A percentile compares a stretch with the other conserved stretches of the same genome.
Evolutionary conservation across 2,113 vertebrate species (phyloP).

Genomic region (Peromyscus maniculatus): DNA sequence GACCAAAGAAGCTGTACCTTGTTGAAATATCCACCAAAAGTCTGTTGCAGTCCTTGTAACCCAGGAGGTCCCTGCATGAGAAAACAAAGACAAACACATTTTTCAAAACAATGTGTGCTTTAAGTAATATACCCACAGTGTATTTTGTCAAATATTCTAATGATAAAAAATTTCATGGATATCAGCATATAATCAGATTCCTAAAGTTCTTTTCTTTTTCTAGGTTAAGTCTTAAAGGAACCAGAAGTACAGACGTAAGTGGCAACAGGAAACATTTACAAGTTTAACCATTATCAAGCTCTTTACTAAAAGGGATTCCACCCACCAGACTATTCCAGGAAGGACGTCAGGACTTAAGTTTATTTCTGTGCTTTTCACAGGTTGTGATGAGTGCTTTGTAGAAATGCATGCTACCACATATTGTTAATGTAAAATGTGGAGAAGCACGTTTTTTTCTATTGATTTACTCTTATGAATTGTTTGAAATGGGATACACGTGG

Average conservation of each 20-base stretch:
- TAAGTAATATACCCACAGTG: background rate
- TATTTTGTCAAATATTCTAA: conserved; percentile 38
- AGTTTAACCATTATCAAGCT: conserved; percentile 14
- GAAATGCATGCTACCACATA: background rate
- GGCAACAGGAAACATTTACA: background rate
- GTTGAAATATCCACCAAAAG: conserved; percentile 78
- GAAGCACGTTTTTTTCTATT: conserved; percentile 25
- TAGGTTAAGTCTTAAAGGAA: conserved; percentile 33
- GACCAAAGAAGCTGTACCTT: conserved; percentile 80
- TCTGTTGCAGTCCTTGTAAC: conserved; percentile 81
- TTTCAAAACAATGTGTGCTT: background rate
- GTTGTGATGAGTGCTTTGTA: background rate
- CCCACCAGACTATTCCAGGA: background rate
- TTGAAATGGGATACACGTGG: background rate
- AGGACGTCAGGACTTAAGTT: conserved; percentile 3
- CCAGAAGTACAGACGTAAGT: background rate
- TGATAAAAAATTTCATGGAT: background rate
- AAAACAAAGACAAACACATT: conserved; percentile 37
- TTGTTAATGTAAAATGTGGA: conserved; percentile 45
- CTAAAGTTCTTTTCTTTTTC: conserved; percentile 2
- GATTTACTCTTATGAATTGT: conserved; percentile 22
- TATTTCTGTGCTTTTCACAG: conserved; percentile 23
- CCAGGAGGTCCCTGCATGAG: conserved; percentile 85
- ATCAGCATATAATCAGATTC: background rate
- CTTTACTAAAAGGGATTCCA: conserved; percentile 49